Base-by-base conservation (phyloP, 23 tunicate genomes). In the Phallusia fumigata region DNA sequence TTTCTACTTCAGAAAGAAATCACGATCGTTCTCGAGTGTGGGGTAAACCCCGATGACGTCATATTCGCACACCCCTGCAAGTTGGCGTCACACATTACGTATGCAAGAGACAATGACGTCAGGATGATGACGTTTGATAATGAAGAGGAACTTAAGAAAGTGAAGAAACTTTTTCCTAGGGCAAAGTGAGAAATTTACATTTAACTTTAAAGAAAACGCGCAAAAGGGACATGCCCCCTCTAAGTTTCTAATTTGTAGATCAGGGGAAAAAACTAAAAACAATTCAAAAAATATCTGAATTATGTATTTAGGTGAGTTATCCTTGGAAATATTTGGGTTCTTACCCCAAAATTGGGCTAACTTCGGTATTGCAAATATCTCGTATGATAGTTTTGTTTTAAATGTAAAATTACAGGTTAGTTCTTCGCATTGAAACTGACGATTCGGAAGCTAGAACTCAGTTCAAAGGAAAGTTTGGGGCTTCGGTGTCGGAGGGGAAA, bases 341-440 rank as follows among this genome's bases (percentile, higher is more conserved):
- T n/a, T n/a, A n/a, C n/a, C n/a, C n/a, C n/a, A n/a, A n/a, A n/a
- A n/a, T n/a, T n/a, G n/a, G n/a, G n/a, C n/a, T n/a, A n/a, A n/a
- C n/a, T n/a, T n/a, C n/a, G n/a, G n/a, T n/a, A n/a, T n/a, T n/a
- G n/a, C n/a, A n/a, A n/a, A n/a, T n/a, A n/a, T n/a, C n/a, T n/a
- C n/a, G n/a, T n/a, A n/a, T n/a, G n/a, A n/a, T n/a, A n/a, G n/a
- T n/a, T n/a, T n/a, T n/a, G n/a, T n/a, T n/a, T n/a, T n/a, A n/a
- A n/a, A n/a, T n/a, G n/a, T n/a, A n/a, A n/a, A n/a, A n/a, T n/a
- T 11, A 30, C 6, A 77, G 81, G 58, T 28, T 77, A 3, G 33
- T 77, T 40, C 81, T 77, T 36, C 53, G 81, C 30, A 77, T 77
- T 24, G 81, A 44, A 40, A 36, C 64, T 21, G 58, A 36, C 26